These are phyloP conservation scores for Drosophila subquinaria DNA, from an alignment of 2,888 invertebrate species.

Conservation along the genomic window DNA sequence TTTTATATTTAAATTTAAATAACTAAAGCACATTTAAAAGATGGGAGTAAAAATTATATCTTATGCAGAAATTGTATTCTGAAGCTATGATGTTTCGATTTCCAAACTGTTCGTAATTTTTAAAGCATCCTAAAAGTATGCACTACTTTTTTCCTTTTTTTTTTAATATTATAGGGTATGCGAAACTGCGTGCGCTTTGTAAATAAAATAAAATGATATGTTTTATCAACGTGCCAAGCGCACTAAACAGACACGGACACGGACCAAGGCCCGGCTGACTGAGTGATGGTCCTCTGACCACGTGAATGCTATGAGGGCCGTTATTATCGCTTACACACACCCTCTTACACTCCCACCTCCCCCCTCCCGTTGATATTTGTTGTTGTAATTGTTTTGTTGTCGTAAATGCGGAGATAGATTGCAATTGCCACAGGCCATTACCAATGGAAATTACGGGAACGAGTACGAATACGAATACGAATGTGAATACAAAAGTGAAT, in stretches of 20 bases:
- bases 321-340: conserved; percentile 7
- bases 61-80: too few species aligned
- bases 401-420: conserved; percentile 80
- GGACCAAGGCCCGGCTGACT: conserved; percentile 27
- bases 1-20: too few species aligned
- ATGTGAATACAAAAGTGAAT: conserved; percentile 2
- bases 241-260: conserved; percentile 63
- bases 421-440: conserved; percentile 80
- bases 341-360: conserved; percentile 37
- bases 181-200: conserved; percentile 69
- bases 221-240: conserved; percentile 80
- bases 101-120: too few species aligned
- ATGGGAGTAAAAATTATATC: too few species aligned
- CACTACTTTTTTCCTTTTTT: background rate
- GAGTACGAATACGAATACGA: conserved; percentile 3
- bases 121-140: conserved; percentile 15
- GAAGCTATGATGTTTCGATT: too few species aligned
- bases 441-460: conserved; percentile 62
- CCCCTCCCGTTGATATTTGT: conserved; percentile 71
- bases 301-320: conserved; percentile 28
- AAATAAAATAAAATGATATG: conserved; percentile 75
- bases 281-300: conserved; percentile 71
- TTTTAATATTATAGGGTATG: conserved; percentile 31
- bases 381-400: conserved; percentile 81
- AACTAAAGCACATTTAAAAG: too few species aligned